Base-by-base conservation (phyloP, 2,797 vertebrate species). In the Apogon hyalosoma region DNA sequence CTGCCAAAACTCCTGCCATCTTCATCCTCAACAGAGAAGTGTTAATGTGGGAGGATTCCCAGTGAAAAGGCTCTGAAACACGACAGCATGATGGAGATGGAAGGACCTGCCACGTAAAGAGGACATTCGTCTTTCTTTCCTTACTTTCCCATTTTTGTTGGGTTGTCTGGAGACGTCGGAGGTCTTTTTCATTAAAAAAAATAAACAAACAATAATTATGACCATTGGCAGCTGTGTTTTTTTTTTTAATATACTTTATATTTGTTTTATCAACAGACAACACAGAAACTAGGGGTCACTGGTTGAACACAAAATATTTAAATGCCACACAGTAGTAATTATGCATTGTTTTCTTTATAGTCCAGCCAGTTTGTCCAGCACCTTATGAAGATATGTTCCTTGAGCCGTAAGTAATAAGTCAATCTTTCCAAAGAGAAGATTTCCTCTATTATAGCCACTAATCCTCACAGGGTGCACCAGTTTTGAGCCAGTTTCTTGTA, bases 11-110 rank as follows among this genome's bases (percentile, higher is more conserved):
- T 10, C 16, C 41, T n/a, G 73, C 50, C 53, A 50, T 47, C 61
- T 61, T 49, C 50, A 21, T 40, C 65, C 49, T 46, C 43, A 31
- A 19, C 18, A 56, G 42, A 66, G 48, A 39, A 50, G 19, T 3
- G 6, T 15, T 57, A 33, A 56, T 40, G 48, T 61, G 54, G 53
- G 28, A 56, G 21, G 41, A 18, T 48, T 55, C 54, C 54, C 24
- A 46, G 14, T 45, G n/a, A 65, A 24, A 63, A 46, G 36, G 54
- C 67, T 66, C 18, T 14, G 31, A 69, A 49, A 67, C 6, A 48
- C 11, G 19, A 28, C 21, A 12, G 72, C 48, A 60, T 65, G 16
- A 65, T 62, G 60, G 54, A 18, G 9, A 39, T 43, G 14, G 38
- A 50, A 60, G 49, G 28, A 68, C 11, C 40, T 33, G 48, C 15